phyloP scores from a whole-genome alignment of 1,140 invertebrate genomes.

The Drosophila pseudoobscura region DNA sequence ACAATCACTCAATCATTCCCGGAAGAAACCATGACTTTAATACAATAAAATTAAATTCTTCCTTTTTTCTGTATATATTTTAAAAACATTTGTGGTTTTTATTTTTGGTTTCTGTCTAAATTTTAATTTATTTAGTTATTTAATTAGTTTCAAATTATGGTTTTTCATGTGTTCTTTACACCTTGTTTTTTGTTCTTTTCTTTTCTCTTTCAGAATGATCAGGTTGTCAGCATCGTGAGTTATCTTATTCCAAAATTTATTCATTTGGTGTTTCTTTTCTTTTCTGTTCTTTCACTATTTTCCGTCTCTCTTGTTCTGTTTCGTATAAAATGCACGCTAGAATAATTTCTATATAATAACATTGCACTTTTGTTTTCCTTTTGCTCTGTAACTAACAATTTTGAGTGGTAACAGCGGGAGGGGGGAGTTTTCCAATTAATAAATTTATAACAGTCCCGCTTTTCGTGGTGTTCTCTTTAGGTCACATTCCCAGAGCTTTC shows the following conservation, averaged over 20 bases:
- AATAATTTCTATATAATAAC: slow-evolving; percentile 39
- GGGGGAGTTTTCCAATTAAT: slow-evolving; percentile 19
- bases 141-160: slow-evolving; percentile 40
- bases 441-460: slow-evolving; percentile 39
- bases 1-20: too few relatives aligned
- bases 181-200: slow-evolving; percentile 69
- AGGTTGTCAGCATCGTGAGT: slow-evolving; percentile 83
- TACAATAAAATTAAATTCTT: neutral
- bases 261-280: slow-evolving; percentile 8
- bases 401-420: slow-evolving; percentile 16
- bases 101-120: slow-evolving; percentile 21
- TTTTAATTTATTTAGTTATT: slow-evolving; percentile 37
- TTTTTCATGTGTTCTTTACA: slow-evolving; percentile 68
- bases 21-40: too few relatives aligned
- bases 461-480: slow-evolving; percentile 28
- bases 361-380: slow-evolving; percentile 24
- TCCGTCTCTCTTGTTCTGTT: slow-evolving; percentile 4
- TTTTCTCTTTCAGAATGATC: slow-evolving; percentile 81
- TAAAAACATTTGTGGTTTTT: slow-evolving; percentile 1
- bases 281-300: slow-evolving; percentile 37
- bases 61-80: neutral
- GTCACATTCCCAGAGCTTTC: slow-evolving; percentile 31
- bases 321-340: slow-evolving; percentile 37
- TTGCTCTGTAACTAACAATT: slow-evolving; percentile 37
- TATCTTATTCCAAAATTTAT: slow-evolving; percentile 38